phyloP scores from a whole-genome alignment of 2,113 vertebrate species.

The Pachycephala philippinensis region DNA sequence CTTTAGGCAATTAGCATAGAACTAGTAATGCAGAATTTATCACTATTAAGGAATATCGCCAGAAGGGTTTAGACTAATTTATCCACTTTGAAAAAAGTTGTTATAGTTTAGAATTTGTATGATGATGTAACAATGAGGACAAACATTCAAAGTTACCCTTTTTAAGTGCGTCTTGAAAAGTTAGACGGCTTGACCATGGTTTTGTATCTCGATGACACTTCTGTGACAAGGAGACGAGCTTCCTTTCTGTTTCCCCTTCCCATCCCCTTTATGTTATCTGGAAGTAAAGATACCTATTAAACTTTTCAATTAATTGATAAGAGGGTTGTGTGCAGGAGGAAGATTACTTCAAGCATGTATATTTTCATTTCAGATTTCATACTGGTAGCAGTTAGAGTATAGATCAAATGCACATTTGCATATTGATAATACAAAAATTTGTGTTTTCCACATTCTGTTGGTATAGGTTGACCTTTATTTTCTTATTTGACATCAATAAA shows the following conservation, averaged over 20 bases:
- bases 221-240: not conserved
- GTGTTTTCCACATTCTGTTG: not conserved
- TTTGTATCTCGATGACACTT: not conserved
- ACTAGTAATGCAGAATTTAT: not conserved
- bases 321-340: not conserved
- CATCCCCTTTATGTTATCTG: not conserved
- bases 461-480: not conserved
- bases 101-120: not conserved
- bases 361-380: not conserved
- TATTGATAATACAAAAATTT: not conserved
- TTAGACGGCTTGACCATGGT: not conserved
- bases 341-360: not conserved
- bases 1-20: not conserved
- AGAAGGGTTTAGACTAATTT: not conserved
- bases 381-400: not conserved
- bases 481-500: not conserved
- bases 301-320: not conserved
- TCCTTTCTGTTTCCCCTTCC: not conserved
- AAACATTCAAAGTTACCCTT: not conserved
- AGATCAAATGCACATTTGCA: not conserved
- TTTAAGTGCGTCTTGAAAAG: not conserved
- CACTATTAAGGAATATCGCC: not conserved
- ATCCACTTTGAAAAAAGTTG: not conserved
- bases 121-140: not conserved
- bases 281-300: not conserved